phyloP scores from a whole-genome alignment of 2,888 invertebrate genomes.

The Caenorhabditis afra region DNA sequence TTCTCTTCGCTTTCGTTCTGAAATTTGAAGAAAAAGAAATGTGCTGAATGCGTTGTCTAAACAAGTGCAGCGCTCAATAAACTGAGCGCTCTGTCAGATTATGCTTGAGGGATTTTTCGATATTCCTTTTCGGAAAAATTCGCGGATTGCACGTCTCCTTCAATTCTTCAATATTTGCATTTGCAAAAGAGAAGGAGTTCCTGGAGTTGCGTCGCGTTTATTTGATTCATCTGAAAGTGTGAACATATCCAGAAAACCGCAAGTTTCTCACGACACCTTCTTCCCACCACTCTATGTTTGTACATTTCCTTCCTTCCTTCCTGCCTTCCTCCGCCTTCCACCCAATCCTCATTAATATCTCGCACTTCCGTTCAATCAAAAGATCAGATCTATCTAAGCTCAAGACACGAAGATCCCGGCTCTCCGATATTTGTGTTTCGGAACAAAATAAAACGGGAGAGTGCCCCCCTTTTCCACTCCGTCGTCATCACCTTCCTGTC shows the following conservation, averaged over 20 bases:
- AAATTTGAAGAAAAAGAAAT: too few relatives aligned
- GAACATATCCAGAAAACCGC: too few relatives aligned
- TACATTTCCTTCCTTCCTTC: constrained; percentile 24
- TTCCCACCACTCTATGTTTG: background rate
- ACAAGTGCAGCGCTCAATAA: constrained; percentile 22
- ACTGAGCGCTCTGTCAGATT: background rate
- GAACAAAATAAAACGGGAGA: constrained; percentile 3
- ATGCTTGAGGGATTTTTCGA: constrained; percentile 14
- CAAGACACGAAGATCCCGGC: constrained; percentile 8
- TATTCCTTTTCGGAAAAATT: background rate
- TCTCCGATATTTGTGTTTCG: constrained; percentile 1
- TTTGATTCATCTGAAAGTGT: too few relatives aligned
- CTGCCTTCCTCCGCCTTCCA: background rate
- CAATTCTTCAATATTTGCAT: background rate
- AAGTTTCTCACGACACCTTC: background rate
- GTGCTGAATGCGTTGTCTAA: background rate
- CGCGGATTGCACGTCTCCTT: background rate
- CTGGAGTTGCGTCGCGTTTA: background rate
- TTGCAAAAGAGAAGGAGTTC: constrained; percentile 8
- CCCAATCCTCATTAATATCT: constrained; percentile 13
- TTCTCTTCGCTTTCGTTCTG: too few relatives aligned
- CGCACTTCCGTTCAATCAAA: constrained; percentile 28
- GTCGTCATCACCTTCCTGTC: constrained; percentile 20
- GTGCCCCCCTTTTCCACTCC: too few relatives aligned
- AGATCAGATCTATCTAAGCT: constrained; percentile 6